A percentile compares a stretch with the other conserved stretches of the same genome.
Evolutionary conservation across 2,888 invertebrate genomes (phyloP).

Genomic region (Metacarcinus magister): DNA sequence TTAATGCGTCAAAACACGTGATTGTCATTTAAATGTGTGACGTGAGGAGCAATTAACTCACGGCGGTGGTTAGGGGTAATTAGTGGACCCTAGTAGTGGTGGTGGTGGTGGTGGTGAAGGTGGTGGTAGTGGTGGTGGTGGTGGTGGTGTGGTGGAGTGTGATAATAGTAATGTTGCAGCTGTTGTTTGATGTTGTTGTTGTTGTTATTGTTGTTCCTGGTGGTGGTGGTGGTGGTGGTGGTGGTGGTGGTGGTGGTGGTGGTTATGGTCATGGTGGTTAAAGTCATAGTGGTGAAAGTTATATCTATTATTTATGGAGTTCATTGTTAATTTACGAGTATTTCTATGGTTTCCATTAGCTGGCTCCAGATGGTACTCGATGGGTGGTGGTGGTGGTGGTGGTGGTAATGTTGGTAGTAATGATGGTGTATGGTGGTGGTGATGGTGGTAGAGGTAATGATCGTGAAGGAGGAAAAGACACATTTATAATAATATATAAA

Average conservation of each 20-base stretch:
- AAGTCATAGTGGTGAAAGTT: background rate
- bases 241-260: background rate
- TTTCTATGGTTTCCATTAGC: background rate
- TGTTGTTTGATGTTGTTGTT: background rate
- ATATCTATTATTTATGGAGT: background rate
- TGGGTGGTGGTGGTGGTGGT: slow-evolving; percentile 35
- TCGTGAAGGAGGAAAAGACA: background rate
- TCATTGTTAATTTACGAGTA: background rate
- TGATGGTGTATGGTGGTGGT: background rate
- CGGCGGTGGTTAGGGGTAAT: background rate
- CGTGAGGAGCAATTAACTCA: background rate
- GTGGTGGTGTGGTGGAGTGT: background rate
- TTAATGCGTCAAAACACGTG: background rate
- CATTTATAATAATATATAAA: background rate
- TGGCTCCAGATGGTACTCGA: background rate
- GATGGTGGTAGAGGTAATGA: background rate
- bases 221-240: background rate
- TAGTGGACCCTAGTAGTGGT: background rate
- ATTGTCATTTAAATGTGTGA: slow-evolving; percentile 11
- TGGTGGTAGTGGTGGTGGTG: background rate
- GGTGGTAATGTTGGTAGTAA: background rate
- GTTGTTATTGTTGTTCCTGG: background rate
- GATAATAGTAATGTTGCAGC: too few relatives aligned
- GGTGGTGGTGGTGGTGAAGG: slow-evolving; percentile 17
- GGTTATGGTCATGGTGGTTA: background rate